Conservation (phyloP, 2,797 vertebrate genomes). For the Hoplostethus atlanticus region DNA sequence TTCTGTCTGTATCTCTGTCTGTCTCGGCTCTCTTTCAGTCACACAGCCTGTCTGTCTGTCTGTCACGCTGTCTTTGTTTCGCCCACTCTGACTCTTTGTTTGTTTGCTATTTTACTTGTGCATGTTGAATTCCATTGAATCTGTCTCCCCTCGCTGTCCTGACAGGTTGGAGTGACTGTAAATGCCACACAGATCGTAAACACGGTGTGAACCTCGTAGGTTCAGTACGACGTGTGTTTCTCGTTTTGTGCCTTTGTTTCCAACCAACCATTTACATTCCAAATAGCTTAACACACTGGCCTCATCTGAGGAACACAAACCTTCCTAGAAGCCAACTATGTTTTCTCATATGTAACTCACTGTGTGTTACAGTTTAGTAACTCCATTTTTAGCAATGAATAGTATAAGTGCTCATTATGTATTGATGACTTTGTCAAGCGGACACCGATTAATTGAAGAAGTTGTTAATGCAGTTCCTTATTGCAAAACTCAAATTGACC, state of each 20-base stretch:
- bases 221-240: constrained; percentile 20
- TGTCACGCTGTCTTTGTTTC: constrained; percentile 8
- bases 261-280: background rate
- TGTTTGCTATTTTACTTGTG: background rate
- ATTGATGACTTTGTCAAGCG: background rate
- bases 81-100: background rate
- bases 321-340: background rate
- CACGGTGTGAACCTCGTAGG: background rate
- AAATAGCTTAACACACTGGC: background rate
- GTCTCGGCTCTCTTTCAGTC: constrained; percentile 5
- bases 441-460: background rate
- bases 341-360: background rate
- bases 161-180: background rate
- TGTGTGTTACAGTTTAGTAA: background rate
- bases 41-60: background rate
- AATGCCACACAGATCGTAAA: constrained; percentile 3
- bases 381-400: too few relatives aligned
- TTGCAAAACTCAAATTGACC: background rate
- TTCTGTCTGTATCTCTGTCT: background rate
- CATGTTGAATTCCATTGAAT: background rate
- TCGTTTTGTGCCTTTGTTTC: background rate
- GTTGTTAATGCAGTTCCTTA: constrained; percentile 3
- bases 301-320: background rate
- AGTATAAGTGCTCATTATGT: too few relatives aligned
- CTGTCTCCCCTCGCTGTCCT: background rate